Evolutionary conservation across 2,797 vertebrate species (phyloP).

Genomic region (Spheniscus humboldti): DNA sequence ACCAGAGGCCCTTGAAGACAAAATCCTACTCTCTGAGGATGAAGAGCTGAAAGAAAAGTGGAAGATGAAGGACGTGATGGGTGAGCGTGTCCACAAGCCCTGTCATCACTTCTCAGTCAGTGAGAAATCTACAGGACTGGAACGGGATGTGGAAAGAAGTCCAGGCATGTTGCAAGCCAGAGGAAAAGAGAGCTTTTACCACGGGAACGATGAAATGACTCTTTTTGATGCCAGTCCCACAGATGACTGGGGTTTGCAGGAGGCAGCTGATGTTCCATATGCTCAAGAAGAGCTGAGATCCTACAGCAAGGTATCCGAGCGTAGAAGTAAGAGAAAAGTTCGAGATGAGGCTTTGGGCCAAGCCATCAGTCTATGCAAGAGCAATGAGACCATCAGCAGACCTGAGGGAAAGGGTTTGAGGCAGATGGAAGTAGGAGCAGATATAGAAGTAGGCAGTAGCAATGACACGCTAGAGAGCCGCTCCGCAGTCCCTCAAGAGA

Average conservation of each 20-base stretch:
- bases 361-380: not conserved
- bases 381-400: not conserved
- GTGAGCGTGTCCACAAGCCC: not conserved
- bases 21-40: not conserved
- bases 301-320: not conserved
- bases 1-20: not conserved
- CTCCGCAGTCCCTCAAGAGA: not conserved
- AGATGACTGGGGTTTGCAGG: not conserved
- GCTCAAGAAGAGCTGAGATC: not conserved
- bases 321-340: not conserved
- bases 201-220: not conserved
- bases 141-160: not conserved
- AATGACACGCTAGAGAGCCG: not conserved
- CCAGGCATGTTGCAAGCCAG: not conserved
- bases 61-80: not conserved
- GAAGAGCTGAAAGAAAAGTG: not conserved
- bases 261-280: not conserved
- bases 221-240: not conserved
- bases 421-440: not conserved
- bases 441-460: not conserved
- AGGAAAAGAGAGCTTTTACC: not conserved
- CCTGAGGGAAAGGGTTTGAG: not conserved
- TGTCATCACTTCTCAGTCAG: not conserved
- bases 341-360: not conserved
- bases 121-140: not conserved